Evolutionary conservation across 2,113 vertebrate genomes (phyloP), one percentile per base, ranked within the genome.

Genomic region (Salvelinus namaycush): DNA sequence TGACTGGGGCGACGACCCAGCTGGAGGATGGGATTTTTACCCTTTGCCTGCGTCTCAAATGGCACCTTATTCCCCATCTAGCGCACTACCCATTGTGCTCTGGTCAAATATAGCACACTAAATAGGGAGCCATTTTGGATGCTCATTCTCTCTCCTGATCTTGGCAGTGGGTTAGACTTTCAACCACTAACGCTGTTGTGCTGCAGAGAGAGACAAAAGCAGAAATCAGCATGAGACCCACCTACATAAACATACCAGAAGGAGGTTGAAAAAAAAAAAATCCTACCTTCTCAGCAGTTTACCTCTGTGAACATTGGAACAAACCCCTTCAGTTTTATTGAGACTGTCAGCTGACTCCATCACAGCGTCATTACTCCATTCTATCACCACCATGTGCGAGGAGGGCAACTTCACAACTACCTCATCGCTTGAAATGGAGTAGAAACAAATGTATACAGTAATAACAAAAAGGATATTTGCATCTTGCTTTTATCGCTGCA

Each of bases 141-240:
- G 51, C 5, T 5, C 66, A 18, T 59, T 48, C 34, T 69, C 67
- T 34, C 68, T 48, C 34, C 49, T 74, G 29, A 68, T 79, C 72
- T 31, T 73, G 8, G 57, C 66, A 5, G 6, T 70, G 20, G 24
- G 69, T n/a, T 22, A 39, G n/a, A 57, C 67, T n/a, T 44, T 67
- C 68, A 3, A n/a, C 68, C 68, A 7, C 60, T 76, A 7, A 20
- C 54, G 14, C 51, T 31, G 51, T 16, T 57, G 4, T 57, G 24
- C 26, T 57, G 18, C 26, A 29, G 49, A 72, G 24, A 29, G 49
- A 72, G 49, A 2, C 59, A 22, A 62, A 22, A 62, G 59, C 59
- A 62, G 59, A 62, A 62, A 62, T 62, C 59, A 16, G 59, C 59
- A 24, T 62, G n/a, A 62, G 59, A 22, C n/a, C 59, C n/a, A 62